phyloP scores from a whole-genome alignment of 2,888 invertebrate species.

The Cataglyphis altisquamis region DNA sequence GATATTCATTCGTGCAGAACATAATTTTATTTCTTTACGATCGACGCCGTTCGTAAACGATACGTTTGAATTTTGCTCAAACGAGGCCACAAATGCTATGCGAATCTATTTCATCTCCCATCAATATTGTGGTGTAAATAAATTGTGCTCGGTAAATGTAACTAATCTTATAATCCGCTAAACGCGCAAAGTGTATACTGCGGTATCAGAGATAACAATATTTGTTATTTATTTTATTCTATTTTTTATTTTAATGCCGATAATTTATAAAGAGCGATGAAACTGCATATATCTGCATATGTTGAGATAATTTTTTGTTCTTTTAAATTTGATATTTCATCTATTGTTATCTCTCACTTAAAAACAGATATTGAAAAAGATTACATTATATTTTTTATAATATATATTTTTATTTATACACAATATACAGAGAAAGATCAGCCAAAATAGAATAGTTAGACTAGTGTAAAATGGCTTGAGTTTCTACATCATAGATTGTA shows the following conservation, averaged over 20 bases:
- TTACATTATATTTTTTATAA: too few species aligned
- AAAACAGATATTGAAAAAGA: too few species aligned
- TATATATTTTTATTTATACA: not conserved
- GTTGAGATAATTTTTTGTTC: too few species aligned
- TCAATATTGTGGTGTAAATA: slow-evolving; percentile 8
- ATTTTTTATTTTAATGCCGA: not conserved
- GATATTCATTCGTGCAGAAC: slow-evolving; percentile 64
- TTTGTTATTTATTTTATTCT: not conserved
- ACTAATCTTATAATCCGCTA: not conserved
- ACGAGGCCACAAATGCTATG: slow-evolving; percentile 38
- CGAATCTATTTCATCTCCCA: slow-evolving; percentile 6
- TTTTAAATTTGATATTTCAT: too few species aligned
- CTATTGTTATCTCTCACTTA: too few species aligned
- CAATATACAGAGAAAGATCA: not conserved
- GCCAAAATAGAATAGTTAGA: not conserved
- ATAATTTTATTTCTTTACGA: slow-evolving; percentile 66
- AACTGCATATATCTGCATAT: not conserved
- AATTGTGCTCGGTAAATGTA: not conserved
- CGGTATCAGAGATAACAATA: not conserved
- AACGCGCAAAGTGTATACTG: not conserved
- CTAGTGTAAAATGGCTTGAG: not conserved
- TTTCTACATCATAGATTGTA: not conserved
- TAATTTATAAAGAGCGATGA: not conserved
- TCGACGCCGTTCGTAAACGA: slow-evolving; percentile 43
- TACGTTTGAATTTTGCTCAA: slow-evolving; percentile 52